Evolutionary conservation across 1,140 invertebrate genomes (phyloP).

Genomic region (Nasonia giraulti): DNA sequence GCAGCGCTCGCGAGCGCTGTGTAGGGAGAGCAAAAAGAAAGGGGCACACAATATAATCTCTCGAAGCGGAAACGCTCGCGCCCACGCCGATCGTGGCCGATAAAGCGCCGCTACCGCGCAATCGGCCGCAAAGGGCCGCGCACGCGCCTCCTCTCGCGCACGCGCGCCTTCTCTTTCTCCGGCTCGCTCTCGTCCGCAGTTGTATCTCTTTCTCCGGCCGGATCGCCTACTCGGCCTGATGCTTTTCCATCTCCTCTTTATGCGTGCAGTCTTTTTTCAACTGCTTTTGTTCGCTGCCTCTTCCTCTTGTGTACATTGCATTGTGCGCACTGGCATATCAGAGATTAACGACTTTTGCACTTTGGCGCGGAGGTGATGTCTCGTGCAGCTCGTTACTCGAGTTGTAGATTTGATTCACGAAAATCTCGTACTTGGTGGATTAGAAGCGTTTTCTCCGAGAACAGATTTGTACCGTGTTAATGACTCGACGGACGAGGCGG

Average conservation of each 20-base stretch:
- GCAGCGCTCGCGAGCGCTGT: neutral
- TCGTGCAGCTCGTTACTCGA: neutral
- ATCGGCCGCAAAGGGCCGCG: conserved; percentile 55
- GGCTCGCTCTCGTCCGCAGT: neutral
- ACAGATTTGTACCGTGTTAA: too few relatives aligned
- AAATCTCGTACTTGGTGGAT: too few relatives aligned
- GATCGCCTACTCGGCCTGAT: neutral
- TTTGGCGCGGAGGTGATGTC: neutral
- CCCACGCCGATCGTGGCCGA: conserved; percentile 40
- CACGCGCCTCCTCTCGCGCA: conserved; percentile 50
- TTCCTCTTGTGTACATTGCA: neutral
- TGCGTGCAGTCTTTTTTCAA: neutral
- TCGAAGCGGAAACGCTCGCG: conserved; percentile 45
- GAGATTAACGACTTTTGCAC: conserved; percentile 5
- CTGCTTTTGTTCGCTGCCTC: neutral
- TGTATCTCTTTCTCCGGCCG: neutral
- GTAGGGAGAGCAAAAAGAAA: neutral
- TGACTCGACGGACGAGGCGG: neutral
- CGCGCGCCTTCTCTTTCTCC: conserved; percentile 41
- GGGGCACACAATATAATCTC: conserved; percentile 18
- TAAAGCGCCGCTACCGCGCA: conserved; percentile 56
- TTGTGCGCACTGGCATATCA: neutral
- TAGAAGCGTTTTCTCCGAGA: too few relatives aligned
- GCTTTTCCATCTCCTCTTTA: neutral
- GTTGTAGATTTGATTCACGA: too few relatives aligned